phyloP scores from a whole-genome alignment of 2,113 vertebrate species.

The Ochotona curzoniae region DNA sequence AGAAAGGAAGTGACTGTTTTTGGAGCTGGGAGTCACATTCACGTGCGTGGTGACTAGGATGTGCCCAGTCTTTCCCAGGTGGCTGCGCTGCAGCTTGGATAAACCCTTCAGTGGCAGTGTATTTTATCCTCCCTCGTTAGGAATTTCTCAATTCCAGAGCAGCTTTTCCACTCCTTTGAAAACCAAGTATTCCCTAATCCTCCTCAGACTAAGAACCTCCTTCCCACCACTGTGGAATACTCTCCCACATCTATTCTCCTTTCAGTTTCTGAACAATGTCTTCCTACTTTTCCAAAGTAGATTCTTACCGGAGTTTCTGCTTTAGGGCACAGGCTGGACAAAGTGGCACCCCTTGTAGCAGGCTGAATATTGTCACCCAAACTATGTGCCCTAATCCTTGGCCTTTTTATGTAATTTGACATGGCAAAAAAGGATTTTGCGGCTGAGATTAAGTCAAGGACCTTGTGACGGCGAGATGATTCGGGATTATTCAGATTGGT shows the following conservation, averaged over 20 bases:
- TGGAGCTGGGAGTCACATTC: neutral
- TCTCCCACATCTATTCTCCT: neutral
- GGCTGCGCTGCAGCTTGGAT: neutral
- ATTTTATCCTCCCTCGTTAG: neutral
- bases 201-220: neutral
- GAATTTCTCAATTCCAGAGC: neutral
- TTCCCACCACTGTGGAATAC: neutral
- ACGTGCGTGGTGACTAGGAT: accelerated
- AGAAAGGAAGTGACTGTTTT: neutral
- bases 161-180: neutral
- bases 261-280: neutral
- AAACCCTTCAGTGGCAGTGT: neutral
- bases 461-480: neutral
- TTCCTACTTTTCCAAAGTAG: neutral
- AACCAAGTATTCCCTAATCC: neutral
- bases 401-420: neutral
- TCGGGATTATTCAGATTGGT: neutral
- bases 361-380: neutral
- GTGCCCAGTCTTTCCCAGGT: neutral
- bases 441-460: neutral
- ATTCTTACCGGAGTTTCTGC: constrained; percentile 2
- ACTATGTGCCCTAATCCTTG: neutral
- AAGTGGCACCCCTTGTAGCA: too few relatives aligned
- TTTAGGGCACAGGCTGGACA: neutral
- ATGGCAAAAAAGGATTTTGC: neutral